These are phyloP conservation scores for Callithrix jacchus DNA, from an alignment of 2,113 vertebrate species.

Conservation along the genomic window DNA sequence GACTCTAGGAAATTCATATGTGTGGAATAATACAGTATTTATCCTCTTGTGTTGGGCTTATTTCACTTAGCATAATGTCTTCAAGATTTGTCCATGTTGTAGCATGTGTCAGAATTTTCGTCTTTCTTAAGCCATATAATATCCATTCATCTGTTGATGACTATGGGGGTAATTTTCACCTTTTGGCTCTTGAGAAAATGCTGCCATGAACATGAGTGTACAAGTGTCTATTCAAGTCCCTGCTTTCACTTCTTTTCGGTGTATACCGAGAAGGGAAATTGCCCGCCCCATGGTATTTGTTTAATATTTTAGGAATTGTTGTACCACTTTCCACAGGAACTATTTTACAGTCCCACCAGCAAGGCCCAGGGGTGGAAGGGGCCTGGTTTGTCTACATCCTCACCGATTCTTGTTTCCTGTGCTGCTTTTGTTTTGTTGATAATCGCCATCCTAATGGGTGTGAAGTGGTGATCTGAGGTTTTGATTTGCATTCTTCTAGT, in stretches of 20 bases:
- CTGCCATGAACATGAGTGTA: neutral
- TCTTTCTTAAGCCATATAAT: neutral
- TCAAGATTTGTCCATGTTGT: neutral
- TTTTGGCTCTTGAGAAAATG: neutral
- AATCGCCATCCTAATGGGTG: too few relatives aligned
- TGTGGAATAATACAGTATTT: neutral
- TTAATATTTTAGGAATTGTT: neutral
- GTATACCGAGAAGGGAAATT: neutral
- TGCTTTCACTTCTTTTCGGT: neutral
- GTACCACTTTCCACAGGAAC: neutral
- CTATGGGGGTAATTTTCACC: neutral
- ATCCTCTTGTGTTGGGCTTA: neutral
- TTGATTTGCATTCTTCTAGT: neutral
- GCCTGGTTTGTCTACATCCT: neutral
- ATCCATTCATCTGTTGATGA: neutral
- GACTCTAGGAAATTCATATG: neutral
- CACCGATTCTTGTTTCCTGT: neutral
- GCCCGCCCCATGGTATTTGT: neutral
- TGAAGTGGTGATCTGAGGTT: neutral
- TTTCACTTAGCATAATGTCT: neutral
- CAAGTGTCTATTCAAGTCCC: too few relatives aligned
- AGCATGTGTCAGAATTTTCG: neutral
- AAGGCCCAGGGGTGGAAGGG: rapidly evolving
- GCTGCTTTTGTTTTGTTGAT: neutral
- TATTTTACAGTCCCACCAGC: neutral